These are phyloP conservation scores for Drosophila trapezifrons DNA, from an alignment of 1,140 invertebrate species.

Conservation along the genomic window DNA sequence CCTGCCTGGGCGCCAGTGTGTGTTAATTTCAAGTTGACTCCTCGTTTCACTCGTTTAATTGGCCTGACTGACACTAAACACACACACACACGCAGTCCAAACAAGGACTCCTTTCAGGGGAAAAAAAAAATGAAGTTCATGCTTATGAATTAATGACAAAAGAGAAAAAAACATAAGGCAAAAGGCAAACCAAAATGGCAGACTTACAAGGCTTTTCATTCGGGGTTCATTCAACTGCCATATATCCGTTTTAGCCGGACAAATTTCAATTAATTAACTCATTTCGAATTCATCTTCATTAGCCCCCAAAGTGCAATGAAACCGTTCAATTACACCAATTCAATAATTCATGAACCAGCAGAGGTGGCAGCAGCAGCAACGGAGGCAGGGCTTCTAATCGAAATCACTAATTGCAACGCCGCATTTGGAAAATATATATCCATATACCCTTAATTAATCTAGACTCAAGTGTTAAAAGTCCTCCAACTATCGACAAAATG, in stretches of 20 bases:
- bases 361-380: not conserved
- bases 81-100: constrained; percentile 25
- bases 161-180: not conserved
- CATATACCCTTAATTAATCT: not conserved
- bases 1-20: constrained; percentile 36
- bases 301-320: constrained; percentile 35
- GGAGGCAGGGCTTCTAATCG: constrained; percentile 5
- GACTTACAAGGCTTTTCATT: constrained; percentile 13
- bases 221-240: constrained; percentile 29
- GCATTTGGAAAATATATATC: constrained; percentile 3
- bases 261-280: constrained; percentile 56
- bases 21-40: constrained; percentile 69
- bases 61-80: constrained; percentile 51
- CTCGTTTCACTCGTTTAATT: constrained; percentile 62
- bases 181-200: constrained; percentile 13
- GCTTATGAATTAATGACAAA: constrained; percentile 78
- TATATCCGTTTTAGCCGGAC: constrained; percentile 7
- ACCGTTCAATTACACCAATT: constrained; percentile 37
- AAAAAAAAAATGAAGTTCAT: constrained; percentile 68
- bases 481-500: not conserved
- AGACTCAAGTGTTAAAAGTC: not conserved
- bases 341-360: constrained; percentile 32
- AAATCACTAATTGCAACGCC: constrained; percentile 11
- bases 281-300: constrained; percentile 53
- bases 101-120: constrained; percentile 24